A percentile compares a stretch with the other conserved stretches of the same genome.
Evolutionary conservation across 2,888 invertebrate species (phyloP).

Genomic region (Temnothorax ravouxi): DNA sequence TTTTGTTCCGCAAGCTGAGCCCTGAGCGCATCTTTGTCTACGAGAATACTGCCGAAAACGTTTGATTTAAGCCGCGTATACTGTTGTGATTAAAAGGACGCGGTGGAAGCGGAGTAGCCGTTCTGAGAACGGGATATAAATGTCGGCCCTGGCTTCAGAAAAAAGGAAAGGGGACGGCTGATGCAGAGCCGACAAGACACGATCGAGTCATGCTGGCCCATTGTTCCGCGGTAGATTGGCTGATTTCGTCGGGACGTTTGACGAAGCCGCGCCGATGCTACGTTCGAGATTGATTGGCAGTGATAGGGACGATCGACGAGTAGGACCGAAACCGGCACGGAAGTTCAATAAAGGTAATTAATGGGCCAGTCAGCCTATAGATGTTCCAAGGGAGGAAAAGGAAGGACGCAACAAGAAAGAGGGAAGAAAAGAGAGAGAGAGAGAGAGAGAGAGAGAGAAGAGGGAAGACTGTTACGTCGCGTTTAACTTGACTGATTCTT

Average conservation of each 20-base stretch:
- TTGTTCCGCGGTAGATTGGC: slow-evolving; percentile 83
- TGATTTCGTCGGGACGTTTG: slow-evolving; percentile 82
- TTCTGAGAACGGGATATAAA: slow-evolving; percentile 65
- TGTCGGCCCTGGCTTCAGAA: slow-evolving; percentile 46
- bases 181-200: slow-evolving; percentile 78
- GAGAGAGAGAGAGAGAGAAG: not conserved
- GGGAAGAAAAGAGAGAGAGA: not conserved
- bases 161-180: slow-evolving; percentile 63
- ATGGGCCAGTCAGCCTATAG: slow-evolving; percentile 76
- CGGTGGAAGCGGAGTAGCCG: slow-evolving; percentile 50
- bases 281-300: slow-evolving; percentile 84
- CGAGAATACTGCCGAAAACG: slow-evolving; percentile 54
- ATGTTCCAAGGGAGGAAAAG: slow-evolving; percentile 58
- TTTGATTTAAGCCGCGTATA: slow-evolving; percentile 52
- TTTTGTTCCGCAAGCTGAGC: not conserved
- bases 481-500: slow-evolving; percentile 42
- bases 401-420: slow-evolving; percentile 32
- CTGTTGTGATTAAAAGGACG: slow-evolving; percentile 59
- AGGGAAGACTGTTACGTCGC: slow-evolving; percentile 1
- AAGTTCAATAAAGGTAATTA: slow-evolving; percentile 85
- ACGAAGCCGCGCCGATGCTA: slow-evolving; percentile 81
- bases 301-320: slow-evolving; percentile 83
- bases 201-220: slow-evolving; percentile 82
- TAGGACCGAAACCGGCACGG: slow-evolving; percentile 80
- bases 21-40: slow-evolving; percentile 13